phyloP scores from a whole-genome alignment of 1,140 invertebrate species.

The Anoplophora glabripennis region DNA sequence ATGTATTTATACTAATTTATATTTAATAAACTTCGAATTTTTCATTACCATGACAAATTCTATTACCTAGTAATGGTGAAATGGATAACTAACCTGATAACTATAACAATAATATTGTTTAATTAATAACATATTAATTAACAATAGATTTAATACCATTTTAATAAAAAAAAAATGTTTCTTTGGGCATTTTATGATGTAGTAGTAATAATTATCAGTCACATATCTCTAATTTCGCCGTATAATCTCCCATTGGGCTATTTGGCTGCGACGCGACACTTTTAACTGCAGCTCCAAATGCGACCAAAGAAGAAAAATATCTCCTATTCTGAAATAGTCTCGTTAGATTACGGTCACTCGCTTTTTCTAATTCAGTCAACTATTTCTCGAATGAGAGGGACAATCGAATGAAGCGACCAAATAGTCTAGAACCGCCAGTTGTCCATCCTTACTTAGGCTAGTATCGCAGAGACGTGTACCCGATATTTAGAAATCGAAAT shows the following conservation, averaged over 20 bases:
- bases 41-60: constrained; percentile 39
- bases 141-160: constrained; percentile 46
- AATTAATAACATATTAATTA: constrained; percentile 40
- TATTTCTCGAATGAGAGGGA: constrained; percentile 30
- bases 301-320: background rate
- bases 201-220: constrained; percentile 15
- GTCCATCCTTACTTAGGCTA: constrained; percentile 36
- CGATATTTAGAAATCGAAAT: constrained; percentile 34
- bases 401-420: constrained; percentile 35
- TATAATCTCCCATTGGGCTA: background rate
- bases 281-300: background rate
- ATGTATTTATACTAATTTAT: constrained; percentile 47
- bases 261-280: background rate
- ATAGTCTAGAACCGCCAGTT: constrained; percentile 32
- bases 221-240: constrained; percentile 19
- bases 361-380: constrained; percentile 18
- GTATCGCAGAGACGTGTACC: constrained; percentile 36
- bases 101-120: constrained; percentile 44
- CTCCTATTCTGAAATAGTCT: constrained; percentile 2
- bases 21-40: constrained; percentile 45
- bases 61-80: constrained; percentile 35
- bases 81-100: constrained; percentile 28
- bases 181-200: constrained; percentile 42
- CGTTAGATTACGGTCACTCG: background rate
- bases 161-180: constrained; percentile 42